Evolutionary conservation across 1,140 invertebrate species (phyloP), one percentile per base, ranked within the genome.

Genomic region (Liolophura sinensis): DNA sequence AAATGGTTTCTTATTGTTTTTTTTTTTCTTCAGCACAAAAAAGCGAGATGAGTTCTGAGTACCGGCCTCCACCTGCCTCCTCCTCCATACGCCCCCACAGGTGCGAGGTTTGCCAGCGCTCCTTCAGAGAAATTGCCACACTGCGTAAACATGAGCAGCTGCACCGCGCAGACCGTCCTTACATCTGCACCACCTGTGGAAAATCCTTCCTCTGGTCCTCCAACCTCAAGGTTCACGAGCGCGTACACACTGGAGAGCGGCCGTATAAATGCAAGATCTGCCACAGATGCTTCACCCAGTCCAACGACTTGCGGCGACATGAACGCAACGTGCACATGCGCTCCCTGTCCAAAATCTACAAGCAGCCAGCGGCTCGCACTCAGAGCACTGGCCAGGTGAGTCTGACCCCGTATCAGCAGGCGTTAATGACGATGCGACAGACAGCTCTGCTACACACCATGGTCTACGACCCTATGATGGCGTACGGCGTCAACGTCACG

Each of bases 81-180:
- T 68, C 92, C 49, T 94, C 95, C 79, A 92, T 94, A 83, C 93
- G 94, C 75, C 93, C 94, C 0, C 94, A 94, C 84, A 91, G 91
- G 4, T 96, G 94, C 85, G 89, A 93, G 16, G 93, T 94, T 74
- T 95, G 94, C 82, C 92, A 92, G 24, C 87, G 93, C 52, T 78
- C 76, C 1, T 82, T 82, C 65, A 62, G 76, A 52, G 78, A 93
- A 92, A 78, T 79, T 15, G 80, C 80, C 22, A 82, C 80, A 31
- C 63, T 84, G 51, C 71, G 78, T 46, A 80, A 80, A 67, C 82
- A 84, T 65, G 82, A 82, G 64, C 80, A 81, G 54, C 71, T 81
- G n/a, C 77, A 85, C 62, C 70, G 81, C 11, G 80, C 80, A 5
- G 80, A 82, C 68, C 74, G 82, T 18, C 81, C 82, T 20, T 83